A percentile compares a stretch with the other conserved stretches of the same genome.
Evolutionary conservation across 2,888 invertebrate species (phyloP).

Genomic region (Ommatoiulus sabulosus): DNA sequence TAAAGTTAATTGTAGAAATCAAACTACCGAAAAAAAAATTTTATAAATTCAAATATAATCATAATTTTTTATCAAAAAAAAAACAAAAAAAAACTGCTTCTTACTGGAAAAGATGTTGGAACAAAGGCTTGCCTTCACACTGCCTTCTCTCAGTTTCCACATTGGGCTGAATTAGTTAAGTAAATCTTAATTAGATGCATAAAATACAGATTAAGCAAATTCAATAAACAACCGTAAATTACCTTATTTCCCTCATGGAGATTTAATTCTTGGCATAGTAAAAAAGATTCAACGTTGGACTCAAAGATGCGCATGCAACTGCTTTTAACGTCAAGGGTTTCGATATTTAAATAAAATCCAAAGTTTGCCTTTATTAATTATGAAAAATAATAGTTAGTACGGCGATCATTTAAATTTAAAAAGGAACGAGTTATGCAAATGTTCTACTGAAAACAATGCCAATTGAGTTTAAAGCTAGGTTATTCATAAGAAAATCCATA

Average conservation of each 20-base stretch:
- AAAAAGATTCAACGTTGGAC: background rate
- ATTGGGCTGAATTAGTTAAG: background rate
- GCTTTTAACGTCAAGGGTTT: background rate
- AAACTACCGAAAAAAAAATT: background rate
- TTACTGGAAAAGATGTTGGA: conserved; percentile 47
- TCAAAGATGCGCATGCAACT: background rate
- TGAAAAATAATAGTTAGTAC: background rate
- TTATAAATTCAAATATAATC: background rate
- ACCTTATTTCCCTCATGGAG: background rate
- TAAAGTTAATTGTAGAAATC: too few species aligned
- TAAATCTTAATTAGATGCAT: too few species aligned
- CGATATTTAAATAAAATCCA: background rate
- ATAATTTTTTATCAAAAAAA: background rate
- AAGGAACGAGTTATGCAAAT: too few species aligned
- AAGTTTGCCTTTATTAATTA: conserved; percentile 9
- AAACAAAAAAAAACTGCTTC: background rate
- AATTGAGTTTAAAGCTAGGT: too few species aligned
- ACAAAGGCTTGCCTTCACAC: background rate
- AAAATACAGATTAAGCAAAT: background rate
- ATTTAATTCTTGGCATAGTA: conserved; percentile 13
- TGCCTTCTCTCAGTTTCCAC: conserved; percentile 8
- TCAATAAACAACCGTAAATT: background rate
- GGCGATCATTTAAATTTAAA: background rate
- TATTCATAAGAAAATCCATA: too few species aligned
- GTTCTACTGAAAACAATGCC: too few species aligned